A percentile compares a stretch with the other conserved stretches of the same genome.
Evolutionary conservation across 1,140 invertebrate genomes (phyloP).

Genomic region (Rhysida immarginata): DNA sequence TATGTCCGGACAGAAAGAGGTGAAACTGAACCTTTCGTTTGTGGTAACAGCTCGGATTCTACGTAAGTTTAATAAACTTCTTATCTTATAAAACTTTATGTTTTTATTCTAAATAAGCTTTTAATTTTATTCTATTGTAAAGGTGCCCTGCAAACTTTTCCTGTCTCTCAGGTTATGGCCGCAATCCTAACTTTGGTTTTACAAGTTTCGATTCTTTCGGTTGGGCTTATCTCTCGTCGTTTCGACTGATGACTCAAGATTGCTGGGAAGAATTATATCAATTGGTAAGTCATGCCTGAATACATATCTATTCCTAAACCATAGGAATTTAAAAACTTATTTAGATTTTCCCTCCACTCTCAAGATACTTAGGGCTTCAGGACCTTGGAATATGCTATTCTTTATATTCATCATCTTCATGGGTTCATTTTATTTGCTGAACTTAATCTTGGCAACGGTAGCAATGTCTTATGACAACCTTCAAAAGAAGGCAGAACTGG

Average conservation of each 20-base stretch:
- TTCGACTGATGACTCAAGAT: slow-evolving; percentile 96
- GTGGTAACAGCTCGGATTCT: no score
- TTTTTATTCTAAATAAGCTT: no score
- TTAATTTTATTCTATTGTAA: slow-evolving; percentile 34
- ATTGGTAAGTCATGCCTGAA: slow-evolving; percentile 63
- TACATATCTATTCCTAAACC: no score
- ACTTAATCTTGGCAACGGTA: slow-evolving; percentile 13
- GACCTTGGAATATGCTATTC: slow-evolving; percentile 11
- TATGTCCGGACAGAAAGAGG: no score
- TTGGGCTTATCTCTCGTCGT: slow-evolving; percentile 90
- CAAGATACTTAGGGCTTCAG: slow-evolving; percentile 4
- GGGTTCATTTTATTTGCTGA: slow-evolving; percentile 12
- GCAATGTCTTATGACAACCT: slow-evolving; percentile 12
- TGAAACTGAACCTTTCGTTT: no score
- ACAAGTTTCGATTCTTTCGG: no score
- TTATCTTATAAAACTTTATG: no score
- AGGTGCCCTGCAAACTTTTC: slow-evolving; percentile 67
- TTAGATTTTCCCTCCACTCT: no score
- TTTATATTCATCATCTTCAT: slow-evolving; percentile 12
- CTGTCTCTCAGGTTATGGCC: slow-evolving; percentile 82
- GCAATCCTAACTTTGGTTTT: no score
- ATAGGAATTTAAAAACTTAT: no score
- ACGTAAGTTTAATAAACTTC: no score
- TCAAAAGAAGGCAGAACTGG: slow-evolving; percentile 2
- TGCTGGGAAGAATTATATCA: slow-evolving; percentile 98